phyloP scores from a whole-genome alignment of 2,113 vertebrate genomes.

The Nothocercus nigrocapillus region DNA sequence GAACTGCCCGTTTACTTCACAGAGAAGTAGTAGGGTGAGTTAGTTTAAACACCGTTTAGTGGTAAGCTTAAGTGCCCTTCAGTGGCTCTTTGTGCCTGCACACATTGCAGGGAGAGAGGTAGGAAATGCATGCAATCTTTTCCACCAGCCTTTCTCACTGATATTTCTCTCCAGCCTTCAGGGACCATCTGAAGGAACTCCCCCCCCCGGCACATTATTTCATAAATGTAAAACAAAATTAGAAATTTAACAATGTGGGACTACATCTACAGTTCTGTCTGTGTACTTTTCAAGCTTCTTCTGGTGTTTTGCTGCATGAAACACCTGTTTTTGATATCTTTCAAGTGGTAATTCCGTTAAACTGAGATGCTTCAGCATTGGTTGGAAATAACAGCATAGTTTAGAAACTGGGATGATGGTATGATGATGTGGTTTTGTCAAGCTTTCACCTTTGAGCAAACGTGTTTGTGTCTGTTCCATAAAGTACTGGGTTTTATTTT shows the following conservation, averaged over 20 bases:
- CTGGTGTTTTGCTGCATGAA: background rate
- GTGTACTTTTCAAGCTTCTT: background rate
- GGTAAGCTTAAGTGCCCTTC: background rate
- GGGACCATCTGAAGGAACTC: background rate
- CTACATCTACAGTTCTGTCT: background rate
- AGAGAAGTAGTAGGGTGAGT: background rate
- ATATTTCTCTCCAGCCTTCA: background rate
- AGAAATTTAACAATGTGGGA: background rate
- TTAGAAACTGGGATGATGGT: background rate
- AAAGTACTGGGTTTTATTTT: background rate
- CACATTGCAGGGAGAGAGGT: fast-evolving
- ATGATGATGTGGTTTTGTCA: slow-evolving; percentile 9
- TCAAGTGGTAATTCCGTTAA: slow-evolving; percentile 46
- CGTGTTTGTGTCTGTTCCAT: background rate
- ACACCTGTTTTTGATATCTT: slow-evolving; percentile 15
- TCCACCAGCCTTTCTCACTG: background rate
- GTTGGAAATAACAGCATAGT: background rate
- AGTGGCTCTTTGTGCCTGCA: background rate
- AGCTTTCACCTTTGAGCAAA: slow-evolving; percentile 19
- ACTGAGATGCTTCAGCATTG: background rate
- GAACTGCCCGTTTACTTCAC: background rate
- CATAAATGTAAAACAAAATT: background rate
- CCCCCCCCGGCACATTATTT: background rate
- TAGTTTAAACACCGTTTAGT: background rate
- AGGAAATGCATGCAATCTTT: background rate